Percentiles rank a stretch among this genome's conserved stretches.
Evolutionary conservation across 2,797 vertebrate genomes (phyloP).

Genomic region (Hydrocynus forskahlii): DNA sequence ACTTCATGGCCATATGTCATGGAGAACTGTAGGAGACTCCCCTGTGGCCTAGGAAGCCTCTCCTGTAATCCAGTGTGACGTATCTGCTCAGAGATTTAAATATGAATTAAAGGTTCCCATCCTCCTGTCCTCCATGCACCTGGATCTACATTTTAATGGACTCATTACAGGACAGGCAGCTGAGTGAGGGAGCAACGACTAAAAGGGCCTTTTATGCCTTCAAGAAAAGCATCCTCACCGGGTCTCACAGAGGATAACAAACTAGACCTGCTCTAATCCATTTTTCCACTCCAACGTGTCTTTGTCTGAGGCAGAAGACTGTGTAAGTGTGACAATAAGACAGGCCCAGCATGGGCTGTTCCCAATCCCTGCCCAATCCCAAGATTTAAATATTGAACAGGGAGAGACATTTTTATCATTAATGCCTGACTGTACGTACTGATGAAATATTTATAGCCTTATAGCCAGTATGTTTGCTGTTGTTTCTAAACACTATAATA

Average conservation of each 20-base stretch:
- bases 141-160: conserved; percentile 80
- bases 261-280: conserved; percentile 71
- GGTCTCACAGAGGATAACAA: conserved; percentile 56
- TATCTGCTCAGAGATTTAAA: conserved; percentile 67
- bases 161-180: conserved; percentile 71
- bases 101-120: conserved; percentile 72
- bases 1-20: conserved; percentile 26
- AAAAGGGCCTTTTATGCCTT: conserved; percentile 58
- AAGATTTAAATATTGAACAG: conserved; percentile 45
- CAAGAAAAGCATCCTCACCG: conserved; percentile 63
- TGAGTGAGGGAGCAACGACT: conserved; percentile 57
- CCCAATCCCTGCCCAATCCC: conserved; percentile 18
- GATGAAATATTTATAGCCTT: conserved; percentile 50
- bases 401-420: conserved; percentile 34
- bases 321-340: conserved; percentile 69
- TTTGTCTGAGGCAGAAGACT: conserved; percentile 68
- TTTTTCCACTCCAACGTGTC: conserved; percentile 63
- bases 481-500: not conserved
- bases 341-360: conserved; percentile 26
- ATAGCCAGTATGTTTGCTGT: conserved; percentile 25
- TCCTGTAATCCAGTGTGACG: conserved; percentile 60
- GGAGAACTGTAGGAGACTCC: conserved; percentile 16
- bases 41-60: conserved; percentile 27
- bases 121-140: conserved; percentile 66
- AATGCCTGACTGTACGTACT: conserved; percentile 25